phyloP scores from a whole-genome alignment of 1,140 invertebrate species.

The Drosophila willistoni region DNA sequence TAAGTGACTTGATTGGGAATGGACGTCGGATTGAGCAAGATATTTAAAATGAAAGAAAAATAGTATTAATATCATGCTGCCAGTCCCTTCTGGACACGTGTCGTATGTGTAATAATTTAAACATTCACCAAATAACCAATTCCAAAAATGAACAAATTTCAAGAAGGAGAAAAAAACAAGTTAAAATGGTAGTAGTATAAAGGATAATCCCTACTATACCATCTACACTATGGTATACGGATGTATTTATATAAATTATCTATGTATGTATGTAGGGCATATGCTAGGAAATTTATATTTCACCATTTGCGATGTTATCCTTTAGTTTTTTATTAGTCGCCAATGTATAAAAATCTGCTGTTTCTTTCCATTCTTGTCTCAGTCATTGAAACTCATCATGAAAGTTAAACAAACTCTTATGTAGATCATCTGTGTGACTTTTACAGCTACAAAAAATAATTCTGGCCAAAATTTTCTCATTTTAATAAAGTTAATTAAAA shows the following conservation, averaged over 20 bases:
- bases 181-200: not conserved
- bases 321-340: too few species aligned
- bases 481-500: too few species aligned
- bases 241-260: not conserved
- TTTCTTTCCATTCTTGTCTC: too few species aligned
- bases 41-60: not conserved
- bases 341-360: too few species aligned
- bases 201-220: not conserved
- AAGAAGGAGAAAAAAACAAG: not conserved
- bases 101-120: conserved; percentile 4
- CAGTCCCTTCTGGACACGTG: not conserved
- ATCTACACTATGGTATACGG: not conserved
- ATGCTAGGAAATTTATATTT: too few species aligned
- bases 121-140: conserved; percentile 7
- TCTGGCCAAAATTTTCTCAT: too few species aligned
- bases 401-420: too few species aligned
- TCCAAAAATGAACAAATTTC: not conserved
- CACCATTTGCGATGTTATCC: too few species aligned
- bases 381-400: too few species aligned
- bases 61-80: conserved; percentile 1
- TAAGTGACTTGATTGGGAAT: not conserved
- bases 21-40: not conserved
- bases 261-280: not conserved
- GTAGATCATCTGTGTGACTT: too few species aligned
- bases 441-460: too few species aligned